Evolutionary conservation across 2,113 vertebrate species (phyloP), one percentile per base, ranked within the genome.

Genomic region (Haemorhous mexicanus): DNA sequence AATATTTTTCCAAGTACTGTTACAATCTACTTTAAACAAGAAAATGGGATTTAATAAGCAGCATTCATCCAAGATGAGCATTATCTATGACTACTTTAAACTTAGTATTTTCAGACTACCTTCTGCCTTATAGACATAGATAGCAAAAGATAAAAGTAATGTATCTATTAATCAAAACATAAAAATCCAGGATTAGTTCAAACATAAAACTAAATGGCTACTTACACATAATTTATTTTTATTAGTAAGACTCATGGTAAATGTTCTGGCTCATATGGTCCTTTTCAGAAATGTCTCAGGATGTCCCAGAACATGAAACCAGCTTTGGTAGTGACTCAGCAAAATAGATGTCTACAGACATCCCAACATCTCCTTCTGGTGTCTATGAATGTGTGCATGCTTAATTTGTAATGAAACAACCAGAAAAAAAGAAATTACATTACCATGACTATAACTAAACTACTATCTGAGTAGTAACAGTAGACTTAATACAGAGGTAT

Each of bases 161-260:
- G 33, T n/a, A 97, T 82, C 85, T 88, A 87, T 84, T 47, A 76
- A 67, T 44, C 7, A 21, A 73, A 96, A 93, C 72, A 83, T 15
- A 49, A 74, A 88, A 58, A 84, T 87, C 6, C 12, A 96, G 70
- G 19, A n/a, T 49, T 53, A 79, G 78, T 61, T 90, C 90, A 95
- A 85, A 87, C 37, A 30, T 20, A 93, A 93, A 93, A 68, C 85
- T 56, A 76, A 68, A 90, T 74, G 32, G 20, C 73, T 92, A 91
- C 70, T 93, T 93, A 78, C 74, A 95, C 52, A 94, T 67, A 89
- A 95, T 90, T 97, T 93, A 91, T 92, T 96, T 94, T 94, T 93
- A 94, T 93, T 97, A 79, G 37, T 88, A 96, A 85, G 68, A 72
- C 62, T 92, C 72, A 90, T 67, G 44, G 89, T 89, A 94, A 94